Evolutionary conservation across 1,140 invertebrate species (phyloP).

Genomic region (Pseudomyrmex dendroicus): DNA sequence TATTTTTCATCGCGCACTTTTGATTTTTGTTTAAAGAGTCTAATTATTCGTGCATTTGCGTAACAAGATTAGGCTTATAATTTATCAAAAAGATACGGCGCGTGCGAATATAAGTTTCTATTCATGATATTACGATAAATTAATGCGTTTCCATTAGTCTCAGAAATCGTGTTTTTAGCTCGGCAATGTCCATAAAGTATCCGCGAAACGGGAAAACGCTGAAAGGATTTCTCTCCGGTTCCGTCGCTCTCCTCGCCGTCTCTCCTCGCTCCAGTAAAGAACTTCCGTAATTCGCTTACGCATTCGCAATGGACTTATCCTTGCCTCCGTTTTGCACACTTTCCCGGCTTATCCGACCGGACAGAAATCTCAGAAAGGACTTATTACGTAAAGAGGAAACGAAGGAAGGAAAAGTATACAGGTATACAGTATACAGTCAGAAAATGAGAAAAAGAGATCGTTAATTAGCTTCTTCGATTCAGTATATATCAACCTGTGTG

Average conservation of each 20-base stretch:
- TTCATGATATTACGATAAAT: conserved; percentile 48
- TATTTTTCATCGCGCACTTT: neutral
- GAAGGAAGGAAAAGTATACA: neutral
- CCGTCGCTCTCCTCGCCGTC: neutral
- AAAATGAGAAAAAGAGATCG: conserved; percentile 17
- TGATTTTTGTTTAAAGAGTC: conserved; percentile 5
- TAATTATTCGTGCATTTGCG: conserved; percentile 13
- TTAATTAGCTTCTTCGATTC: conserved; percentile 60
- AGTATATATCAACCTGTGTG: too few species aligned
- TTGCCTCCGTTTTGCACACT: conserved; percentile 50
- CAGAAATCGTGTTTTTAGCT: conserved; percentile 36
- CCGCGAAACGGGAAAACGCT: conserved; percentile 41
- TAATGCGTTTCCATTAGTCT: conserved; percentile 54
- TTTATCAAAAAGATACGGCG: conserved; percentile 15
- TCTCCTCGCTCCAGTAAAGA: conserved; percentile 67
- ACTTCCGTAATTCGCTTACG: conserved; percentile 80
- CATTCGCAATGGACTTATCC: conserved; percentile 76
- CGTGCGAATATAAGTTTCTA: conserved; percentile 13
- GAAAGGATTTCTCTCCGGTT: conserved; percentile 59
- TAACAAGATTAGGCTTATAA: conserved; percentile 22
- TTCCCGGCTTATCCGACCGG: conserved; percentile 21
- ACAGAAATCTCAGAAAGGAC: conserved; percentile 44
- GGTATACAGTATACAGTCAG: neutral
- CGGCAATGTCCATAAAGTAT: conserved; percentile 26
- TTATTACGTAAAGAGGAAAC: conserved; percentile 36